Evolutionary conservation across 2,888 invertebrate genomes (phyloP), one percentile per base, ranked within the genome.

Genomic region (Seira ritae): DNA sequence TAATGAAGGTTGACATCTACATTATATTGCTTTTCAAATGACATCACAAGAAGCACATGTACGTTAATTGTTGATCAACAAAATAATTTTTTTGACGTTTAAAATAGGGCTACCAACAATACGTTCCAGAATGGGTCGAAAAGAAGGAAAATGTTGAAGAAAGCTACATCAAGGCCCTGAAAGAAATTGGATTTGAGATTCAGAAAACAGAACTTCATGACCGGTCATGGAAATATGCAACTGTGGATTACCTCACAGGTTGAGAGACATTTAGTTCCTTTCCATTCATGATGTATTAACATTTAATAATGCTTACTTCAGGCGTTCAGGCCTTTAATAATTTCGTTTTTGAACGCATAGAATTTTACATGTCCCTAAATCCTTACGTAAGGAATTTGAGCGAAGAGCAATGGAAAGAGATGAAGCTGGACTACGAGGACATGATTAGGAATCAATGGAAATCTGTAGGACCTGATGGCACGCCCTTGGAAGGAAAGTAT

Each of bases 101-200:
- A n/a, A n/a, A n/a, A n/a, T n/a, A 82, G 87, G 87, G 84, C 8
- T 78, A 85, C 62, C 70, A 84, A 42, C 55, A 84, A 22, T 85
- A 77, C 65, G 69, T 87, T 12, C 87, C 87, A 0, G 84, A 85
- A 20, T 84, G 84, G 84, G 80, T 74, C 19, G 82, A 81, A 46
- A 75, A 77, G 22, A 73, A 77, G 19, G 71, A 80, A 46, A 73
- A 80, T 31, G 81, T 78, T 0, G 42, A 85, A n/a, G 15, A 77
- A 8, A 70, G 77, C 17, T 84, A 84, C 62, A 31, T 12, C 15
- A 75, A 69, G 2, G 71, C 80, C 37, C 42, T 85, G 62, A 24
- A 60, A 10, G 67, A 71, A 2, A 19, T 42, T 22, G 85, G 85
- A 0, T 86, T 87, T 60, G 70, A 77, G 24, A 82, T 86, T 42